Percentiles rank a stretch among this genome's conserved stretches.
These are phyloP conservation scores for Eulemur rubriventer DNA, from an alignment of 2,797 vertebrate species.

Conservation along the genomic window DNA sequence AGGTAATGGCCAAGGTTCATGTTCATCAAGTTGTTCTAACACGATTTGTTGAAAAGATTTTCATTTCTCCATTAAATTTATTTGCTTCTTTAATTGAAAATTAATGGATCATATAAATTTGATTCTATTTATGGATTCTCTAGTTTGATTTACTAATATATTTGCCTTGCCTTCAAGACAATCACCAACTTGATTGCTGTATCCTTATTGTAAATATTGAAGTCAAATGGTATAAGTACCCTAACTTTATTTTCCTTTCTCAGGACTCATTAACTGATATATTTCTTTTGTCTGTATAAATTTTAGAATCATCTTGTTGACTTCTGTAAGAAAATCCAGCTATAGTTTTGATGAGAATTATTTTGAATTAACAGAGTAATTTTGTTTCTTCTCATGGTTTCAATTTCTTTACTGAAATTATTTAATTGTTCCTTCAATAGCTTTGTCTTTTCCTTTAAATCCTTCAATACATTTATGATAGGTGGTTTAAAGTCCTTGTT, in stretches of 20 bases:
- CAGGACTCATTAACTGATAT: background rate
- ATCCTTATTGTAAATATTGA: background rate
- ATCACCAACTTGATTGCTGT: background rate
- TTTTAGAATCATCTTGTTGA: background rate
- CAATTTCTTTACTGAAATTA: background rate
- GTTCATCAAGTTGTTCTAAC: background rate
- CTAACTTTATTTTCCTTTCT: conserved; percentile 10
- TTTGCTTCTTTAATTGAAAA: background rate
- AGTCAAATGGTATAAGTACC: background rate
- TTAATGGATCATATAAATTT: background rate
- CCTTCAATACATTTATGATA: background rate
- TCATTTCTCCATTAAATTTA: background rate
- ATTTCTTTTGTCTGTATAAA: conserved; percentile 21
- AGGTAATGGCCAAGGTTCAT: background rate
- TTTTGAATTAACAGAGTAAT: background rate
- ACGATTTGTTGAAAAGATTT: background rate
- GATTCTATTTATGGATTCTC: background rate
- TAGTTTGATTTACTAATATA: background rate
- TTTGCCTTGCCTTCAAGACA: background rate
- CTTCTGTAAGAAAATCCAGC: background rate
- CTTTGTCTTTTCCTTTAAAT: conserved; percentile 24
- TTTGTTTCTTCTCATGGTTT: background rate
- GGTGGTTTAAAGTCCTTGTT: background rate
- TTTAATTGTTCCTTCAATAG: background rate
- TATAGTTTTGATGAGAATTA: background rate